phyloP scores from a whole-genome alignment of 2,797 vertebrate genomes.

The Sebastes minor region DNA sequence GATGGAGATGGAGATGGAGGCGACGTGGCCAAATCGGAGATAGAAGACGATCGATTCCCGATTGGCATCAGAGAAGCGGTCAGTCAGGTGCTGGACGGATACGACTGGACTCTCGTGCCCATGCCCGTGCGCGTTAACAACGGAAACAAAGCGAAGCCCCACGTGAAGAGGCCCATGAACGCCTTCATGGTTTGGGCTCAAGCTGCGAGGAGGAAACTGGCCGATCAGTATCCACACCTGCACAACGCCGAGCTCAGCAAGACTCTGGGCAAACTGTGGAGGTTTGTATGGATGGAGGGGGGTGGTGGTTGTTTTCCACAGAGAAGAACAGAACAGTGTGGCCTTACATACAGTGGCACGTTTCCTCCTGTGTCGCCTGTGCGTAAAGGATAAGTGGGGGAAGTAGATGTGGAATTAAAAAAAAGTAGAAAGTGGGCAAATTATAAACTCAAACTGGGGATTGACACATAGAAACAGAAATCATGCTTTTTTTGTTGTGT shows the following conservation, averaged over 20 bases:
- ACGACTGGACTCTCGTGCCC: slow-evolving; percentile 99
- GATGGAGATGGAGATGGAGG: slow-evolving; percentile 67
- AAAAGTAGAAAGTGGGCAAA: not conserved
- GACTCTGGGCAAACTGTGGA: slow-evolving; percentile 98
- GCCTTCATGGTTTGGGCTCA: slow-evolving; percentile 98
- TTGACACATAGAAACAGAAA: not conserved
- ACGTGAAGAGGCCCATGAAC: slow-evolving; percentile 94
- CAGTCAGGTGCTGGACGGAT: slow-evolving; percentile 97
- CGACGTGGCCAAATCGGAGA: slow-evolving; percentile 81
- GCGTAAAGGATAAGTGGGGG: slow-evolving; percentile 5
- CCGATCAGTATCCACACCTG: slow-evolving; percentile 97
- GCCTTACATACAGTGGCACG: slow-evolving; percentile 23
- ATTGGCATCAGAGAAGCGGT: slow-evolving; percentile 98
- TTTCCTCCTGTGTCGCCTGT: slow-evolving; percentile 23
- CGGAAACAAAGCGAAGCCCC: slow-evolving; percentile 95
- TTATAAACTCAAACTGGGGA: not conserved
- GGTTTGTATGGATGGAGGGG: slow-evolving; percentile 81
- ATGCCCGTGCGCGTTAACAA: slow-evolving; percentile 98
- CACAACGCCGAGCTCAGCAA: slow-evolving; percentile 99
- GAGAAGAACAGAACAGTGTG: slow-evolving; percentile 19
- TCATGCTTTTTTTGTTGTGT: not conserved
- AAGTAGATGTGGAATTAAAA: not conserved
- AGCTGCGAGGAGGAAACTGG: slow-evolving; percentile 94
- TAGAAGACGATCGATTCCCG: slow-evolving; percentile 94
- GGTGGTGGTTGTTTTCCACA: not conserved